phyloP scores from a whole-genome alignment of 2,113 vertebrate genomes.

The Mustela lutreola region DNA sequence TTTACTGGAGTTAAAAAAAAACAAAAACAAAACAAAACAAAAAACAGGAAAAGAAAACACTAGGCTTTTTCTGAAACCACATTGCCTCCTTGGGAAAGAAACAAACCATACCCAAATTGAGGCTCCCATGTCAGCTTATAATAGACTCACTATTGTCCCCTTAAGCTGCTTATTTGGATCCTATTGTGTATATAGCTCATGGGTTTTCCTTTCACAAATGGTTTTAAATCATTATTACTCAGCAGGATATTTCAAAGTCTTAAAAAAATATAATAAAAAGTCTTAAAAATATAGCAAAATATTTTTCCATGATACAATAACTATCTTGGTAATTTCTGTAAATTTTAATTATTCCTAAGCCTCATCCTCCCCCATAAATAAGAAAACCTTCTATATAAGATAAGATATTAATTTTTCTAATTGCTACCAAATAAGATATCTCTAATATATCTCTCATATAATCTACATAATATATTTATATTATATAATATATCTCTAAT shows the following conservation, averaged over 20 bases:
- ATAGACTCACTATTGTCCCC: neutral
- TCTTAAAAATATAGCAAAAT: neutral
- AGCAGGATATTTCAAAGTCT: neutral
- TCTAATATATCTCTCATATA: neutral
- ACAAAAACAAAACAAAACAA: neutral
- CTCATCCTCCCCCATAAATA: neutral
- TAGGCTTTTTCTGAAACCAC: neutral
- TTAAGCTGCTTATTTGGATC: neutral
- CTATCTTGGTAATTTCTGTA: neutral
- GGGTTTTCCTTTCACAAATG: neutral
- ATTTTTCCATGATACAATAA: neutral
- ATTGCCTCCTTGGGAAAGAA: neutral
- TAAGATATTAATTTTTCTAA: constrained; percentile 39
- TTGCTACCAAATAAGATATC: neutral
- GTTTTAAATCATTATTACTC: constrained; percentile 30
- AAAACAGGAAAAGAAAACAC: neutral
- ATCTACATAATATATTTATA: too few species aligned
- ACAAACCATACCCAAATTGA: neutral
- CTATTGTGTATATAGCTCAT: neutral
- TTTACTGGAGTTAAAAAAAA: neutral
- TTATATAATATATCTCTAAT: too few species aligned
- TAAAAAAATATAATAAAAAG: neutral
- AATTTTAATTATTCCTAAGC: constrained; percentile 22
- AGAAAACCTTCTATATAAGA: constrained; percentile 2
- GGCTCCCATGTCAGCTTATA: neutral